Conservation (phyloP, 2,888 invertebrate genomes). For the Apantesis nais region DNA sequence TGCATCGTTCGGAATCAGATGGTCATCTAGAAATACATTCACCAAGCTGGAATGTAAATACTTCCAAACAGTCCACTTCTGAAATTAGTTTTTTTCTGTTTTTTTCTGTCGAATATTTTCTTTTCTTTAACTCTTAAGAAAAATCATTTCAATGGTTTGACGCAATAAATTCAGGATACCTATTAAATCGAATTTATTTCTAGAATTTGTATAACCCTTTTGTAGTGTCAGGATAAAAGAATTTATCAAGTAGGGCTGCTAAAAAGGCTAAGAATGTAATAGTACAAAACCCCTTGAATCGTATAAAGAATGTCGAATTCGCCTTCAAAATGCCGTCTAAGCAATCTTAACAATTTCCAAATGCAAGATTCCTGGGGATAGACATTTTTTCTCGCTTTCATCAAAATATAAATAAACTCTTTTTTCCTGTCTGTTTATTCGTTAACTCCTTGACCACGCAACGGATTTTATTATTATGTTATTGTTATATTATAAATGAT, state of each 20-base stretch:
- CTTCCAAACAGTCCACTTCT: not conserved
- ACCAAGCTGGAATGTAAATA: not conserved
- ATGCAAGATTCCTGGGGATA: not conserved
- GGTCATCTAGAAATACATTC: no score
- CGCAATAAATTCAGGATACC: not conserved
- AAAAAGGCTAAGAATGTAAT: not conserved
- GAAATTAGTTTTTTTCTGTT: no score
- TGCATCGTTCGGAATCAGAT: not conserved
- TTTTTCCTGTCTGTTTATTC: not conserved
- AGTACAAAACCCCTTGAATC: not conserved
- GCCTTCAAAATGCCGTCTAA: not conserved
- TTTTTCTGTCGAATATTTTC: not conserved
- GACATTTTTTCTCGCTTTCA: not conserved
- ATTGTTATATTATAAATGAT: no score
- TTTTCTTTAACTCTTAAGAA: not conserved
- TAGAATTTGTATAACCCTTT: not conserved
- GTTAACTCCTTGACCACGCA: not conserved
- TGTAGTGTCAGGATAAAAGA: not conserved
- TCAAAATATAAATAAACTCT: not conserved
- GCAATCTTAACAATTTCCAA: not conserved
- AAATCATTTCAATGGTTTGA: not conserved
- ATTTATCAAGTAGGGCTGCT: not conserved
- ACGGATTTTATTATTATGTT: not conserved
- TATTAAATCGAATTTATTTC: not conserved
- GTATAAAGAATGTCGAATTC: not conserved